Evolutionary conservation across 1,140 invertebrate species (phyloP).

Genomic region (Drosophila kepulauana): DNA sequence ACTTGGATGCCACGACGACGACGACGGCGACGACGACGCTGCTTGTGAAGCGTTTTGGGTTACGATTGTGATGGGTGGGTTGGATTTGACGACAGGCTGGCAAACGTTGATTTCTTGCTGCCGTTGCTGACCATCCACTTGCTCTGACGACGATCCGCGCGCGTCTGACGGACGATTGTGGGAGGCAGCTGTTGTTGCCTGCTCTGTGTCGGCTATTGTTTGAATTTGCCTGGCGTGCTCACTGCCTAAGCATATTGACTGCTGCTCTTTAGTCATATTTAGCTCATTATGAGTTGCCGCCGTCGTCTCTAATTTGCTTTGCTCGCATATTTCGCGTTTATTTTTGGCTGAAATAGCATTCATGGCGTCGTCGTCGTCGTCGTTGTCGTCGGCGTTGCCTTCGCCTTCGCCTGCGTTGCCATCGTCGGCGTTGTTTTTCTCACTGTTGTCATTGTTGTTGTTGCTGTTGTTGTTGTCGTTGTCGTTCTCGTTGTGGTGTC

Average conservation of each 20-base stretch:
- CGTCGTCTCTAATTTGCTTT: conserved; percentile 78
- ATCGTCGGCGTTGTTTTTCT: not conserved
- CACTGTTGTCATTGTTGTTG: conserved; percentile 2
- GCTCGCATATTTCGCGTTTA: conserved; percentile 78
- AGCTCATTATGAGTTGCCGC: conserved; percentile 69
- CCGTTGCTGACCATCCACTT: conserved; percentile 60
- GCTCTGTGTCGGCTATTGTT: conserved; percentile 54
- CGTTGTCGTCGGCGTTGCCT: conserved; percentile 68
- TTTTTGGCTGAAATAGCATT: conserved; percentile 71
- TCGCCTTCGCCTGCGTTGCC: not conserved
- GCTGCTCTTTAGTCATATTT: conserved; percentile 78
- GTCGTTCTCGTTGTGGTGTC: conserved; percentile 49
- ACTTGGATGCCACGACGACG: conserved; percentile 49
- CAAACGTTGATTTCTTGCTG: conserved; percentile 35
- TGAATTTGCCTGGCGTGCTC: conserved; percentile 49
- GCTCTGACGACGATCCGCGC: conserved; percentile 79
- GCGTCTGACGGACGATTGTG: conserved; percentile 75
- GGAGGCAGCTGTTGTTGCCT: conserved; percentile 15
- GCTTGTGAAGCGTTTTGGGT: conserved; percentile 22
- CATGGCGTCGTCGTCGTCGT: conserved; percentile 74
- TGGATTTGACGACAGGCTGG: not conserved
- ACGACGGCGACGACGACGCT: conserved; percentile 24
- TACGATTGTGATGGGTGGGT: conserved; percentile 47
- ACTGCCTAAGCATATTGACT: conserved; percentile 76
- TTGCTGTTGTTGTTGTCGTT: conserved; percentile 9